A percentile compares a stretch with the other conserved stretches of the same genome.
These are phyloP conservation scores for Sigmodon hispidus DNA, from an alignment of 2,113 vertebrate species.

Conservation along the genomic window DNA sequence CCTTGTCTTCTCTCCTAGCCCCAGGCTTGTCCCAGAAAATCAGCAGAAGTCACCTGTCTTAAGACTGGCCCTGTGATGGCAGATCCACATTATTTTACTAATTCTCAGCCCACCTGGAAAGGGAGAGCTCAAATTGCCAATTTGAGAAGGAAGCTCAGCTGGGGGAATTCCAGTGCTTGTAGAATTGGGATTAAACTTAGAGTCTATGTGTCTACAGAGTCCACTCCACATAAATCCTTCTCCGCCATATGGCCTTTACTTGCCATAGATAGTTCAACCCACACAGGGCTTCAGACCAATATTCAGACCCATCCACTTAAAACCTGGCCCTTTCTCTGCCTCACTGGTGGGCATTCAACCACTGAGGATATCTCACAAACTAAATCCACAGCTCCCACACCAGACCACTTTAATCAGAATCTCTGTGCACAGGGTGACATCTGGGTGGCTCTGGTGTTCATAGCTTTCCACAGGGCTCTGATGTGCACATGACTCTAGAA, in stretches of 20 bases:
- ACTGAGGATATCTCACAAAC: neutral
- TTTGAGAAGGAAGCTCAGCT: fast-evolving
- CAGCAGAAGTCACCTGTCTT: neutral
- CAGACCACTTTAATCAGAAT: neutral
- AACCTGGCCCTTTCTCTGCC: neutral
- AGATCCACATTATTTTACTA: neutral
- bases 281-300: neutral
- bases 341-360: neutral
- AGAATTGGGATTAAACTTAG: neutral
- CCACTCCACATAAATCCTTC: neutral
- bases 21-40: neutral
- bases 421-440: neutral
- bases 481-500: neutral
- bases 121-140: neutral
- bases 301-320: neutral
- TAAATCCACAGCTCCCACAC: neutral
- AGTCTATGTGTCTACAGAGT: neutral
- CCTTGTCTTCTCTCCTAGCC: neutral
- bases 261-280: neutral
- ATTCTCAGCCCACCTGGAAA: neutral
- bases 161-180: neutral
- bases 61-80: neutral
- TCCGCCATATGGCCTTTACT: neutral
- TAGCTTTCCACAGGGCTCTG: neutral
- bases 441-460: neutral